phyloP scores from a whole-genome alignment of 2,888 invertebrate species.

The Hololepta plana region DNA sequence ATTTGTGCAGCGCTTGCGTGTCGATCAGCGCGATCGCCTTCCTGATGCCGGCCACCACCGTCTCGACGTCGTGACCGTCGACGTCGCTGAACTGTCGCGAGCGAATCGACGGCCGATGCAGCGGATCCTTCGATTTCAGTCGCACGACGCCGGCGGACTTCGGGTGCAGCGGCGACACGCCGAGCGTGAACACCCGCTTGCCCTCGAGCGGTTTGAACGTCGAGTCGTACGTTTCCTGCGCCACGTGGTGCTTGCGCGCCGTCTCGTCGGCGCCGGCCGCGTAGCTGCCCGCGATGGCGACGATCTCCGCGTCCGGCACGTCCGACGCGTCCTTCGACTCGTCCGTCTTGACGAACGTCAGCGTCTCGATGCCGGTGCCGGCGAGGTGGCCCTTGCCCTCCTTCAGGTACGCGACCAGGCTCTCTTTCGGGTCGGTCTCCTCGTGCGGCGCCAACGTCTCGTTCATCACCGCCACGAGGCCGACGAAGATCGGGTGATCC shows the following conservation, averaged over 20 bases:
- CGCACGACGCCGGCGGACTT: constrained; percentile 50
- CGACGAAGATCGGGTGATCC: constrained; percentile 38
- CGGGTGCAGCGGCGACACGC: constrained; percentile 55
- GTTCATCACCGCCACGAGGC: constrained; percentile 32
- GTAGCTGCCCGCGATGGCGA: constrained; percentile 13
- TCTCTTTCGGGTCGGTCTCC: constrained; percentile 23
- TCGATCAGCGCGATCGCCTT: constrained; percentile 17
- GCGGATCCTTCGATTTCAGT: constrained; percentile 53
- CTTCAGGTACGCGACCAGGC: constrained; percentile 16
- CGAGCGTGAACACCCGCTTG: constrained; percentile 25
- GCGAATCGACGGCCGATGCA: constrained; percentile 56
- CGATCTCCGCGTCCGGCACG: constrained; percentile 19
- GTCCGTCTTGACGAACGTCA: constrained; percentile 17
- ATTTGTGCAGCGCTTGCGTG: constrained; percentile 32
- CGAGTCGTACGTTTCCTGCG: constrained; percentile 30
- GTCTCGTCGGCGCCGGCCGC: constrained; percentile 10
- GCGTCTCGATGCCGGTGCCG: constrained; percentile 13
- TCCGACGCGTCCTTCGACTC: constrained; percentile 16
- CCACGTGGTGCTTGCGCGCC: constrained; percentile 31
- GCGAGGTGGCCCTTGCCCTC: constrained; percentile 19
- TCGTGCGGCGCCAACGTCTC: constrained; percentile 17
- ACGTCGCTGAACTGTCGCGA: constrained; percentile 60
- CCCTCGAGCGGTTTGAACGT: constrained; percentile 33
- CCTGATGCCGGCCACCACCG: constrained; percentile 41
- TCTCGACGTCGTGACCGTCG: constrained; percentile 38